Percentiles rank a stretch among this genome's conserved stretches.
These are phyloP conservation scores for Cariama cristata DNA, from an alignment of 2,113 vertebrate species.

Conservation along the genomic window DNA sequence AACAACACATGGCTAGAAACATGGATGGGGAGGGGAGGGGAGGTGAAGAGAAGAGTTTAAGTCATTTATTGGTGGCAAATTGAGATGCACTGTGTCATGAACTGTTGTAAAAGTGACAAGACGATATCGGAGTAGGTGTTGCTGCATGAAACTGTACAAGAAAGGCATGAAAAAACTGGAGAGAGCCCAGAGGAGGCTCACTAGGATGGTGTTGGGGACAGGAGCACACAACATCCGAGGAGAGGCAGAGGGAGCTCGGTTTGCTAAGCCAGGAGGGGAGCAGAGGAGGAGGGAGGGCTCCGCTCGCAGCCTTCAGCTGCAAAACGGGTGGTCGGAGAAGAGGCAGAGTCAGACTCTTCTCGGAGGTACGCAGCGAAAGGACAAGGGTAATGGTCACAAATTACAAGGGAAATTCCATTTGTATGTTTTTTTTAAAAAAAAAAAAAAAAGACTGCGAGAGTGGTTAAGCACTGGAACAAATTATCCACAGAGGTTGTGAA, in stretches of 20 bases:
- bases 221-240: not conserved
- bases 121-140: not conserved
- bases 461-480: constrained; percentile 1
- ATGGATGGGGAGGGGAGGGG: not conserved
- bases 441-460: not conserved
- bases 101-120: not conserved
- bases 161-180: not conserved
- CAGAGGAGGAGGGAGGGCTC: not conserved
- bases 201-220: not conserved
- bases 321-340: not conserved
- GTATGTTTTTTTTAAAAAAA: not conserved
- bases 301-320: not conserved
- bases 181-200: not conserved
- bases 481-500: constrained; percentile 41
- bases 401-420: constrained; percentile 22
- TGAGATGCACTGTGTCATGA: not conserved
- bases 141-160: not conserved
- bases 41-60: not conserved
- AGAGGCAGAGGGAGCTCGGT: not conserved
- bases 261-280: not conserved
- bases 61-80: not conserved
- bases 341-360: not conserved
- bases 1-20: not conserved
- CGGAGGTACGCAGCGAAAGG: not conserved
- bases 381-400: not conserved